Conservation (phyloP, 2,888 invertebrate species). For the Noctua janthina region DNA sequence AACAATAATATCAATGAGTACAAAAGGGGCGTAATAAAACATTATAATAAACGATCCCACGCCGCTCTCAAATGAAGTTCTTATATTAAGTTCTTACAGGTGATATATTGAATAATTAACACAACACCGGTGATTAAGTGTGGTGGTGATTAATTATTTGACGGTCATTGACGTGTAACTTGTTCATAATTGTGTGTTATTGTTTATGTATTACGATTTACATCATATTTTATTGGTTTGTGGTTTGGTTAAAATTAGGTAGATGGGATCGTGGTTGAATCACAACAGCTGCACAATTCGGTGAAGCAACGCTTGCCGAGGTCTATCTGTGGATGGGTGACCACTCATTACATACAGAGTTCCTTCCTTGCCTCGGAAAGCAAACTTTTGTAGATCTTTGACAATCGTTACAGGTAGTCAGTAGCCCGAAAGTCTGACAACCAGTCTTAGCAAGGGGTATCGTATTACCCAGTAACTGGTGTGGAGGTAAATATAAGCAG, state of each 20-base stretch:
- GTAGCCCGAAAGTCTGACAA: no score
- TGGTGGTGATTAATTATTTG: conserved; percentile 48
- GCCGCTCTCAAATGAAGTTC: conserved; percentile 46
- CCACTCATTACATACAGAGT: neutral
- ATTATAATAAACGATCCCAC: conserved; percentile 46
- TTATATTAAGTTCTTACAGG: conserved; percentile 54
- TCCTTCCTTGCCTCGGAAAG: neutral
- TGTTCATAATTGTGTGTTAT: conserved; percentile 36
- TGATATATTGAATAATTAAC: conserved; percentile 59
- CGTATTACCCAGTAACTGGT: neutral
- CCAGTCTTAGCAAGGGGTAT: no score
- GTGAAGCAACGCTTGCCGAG: neutral
- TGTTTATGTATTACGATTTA: conserved; percentile 29
- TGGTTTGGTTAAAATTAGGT: neutral
- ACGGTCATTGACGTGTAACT: conserved; percentile 46
- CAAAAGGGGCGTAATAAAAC: conserved; percentile 37
- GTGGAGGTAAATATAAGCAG: neutral
- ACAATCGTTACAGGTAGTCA: neutral
- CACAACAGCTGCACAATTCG: neutral
- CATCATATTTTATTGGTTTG: conserved; percentile 1
- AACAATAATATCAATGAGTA: conserved; percentile 29
- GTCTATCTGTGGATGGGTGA: neutral
- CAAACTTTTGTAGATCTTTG: neutral
- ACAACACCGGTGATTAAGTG: conserved; percentile 46
- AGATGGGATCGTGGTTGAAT: neutral